Evolutionary conservation across 53 echinoderm and acorn worm species (phyloP), one percentile per base, ranked within the genome.

Genomic region (Luidia sarsii): DNA sequence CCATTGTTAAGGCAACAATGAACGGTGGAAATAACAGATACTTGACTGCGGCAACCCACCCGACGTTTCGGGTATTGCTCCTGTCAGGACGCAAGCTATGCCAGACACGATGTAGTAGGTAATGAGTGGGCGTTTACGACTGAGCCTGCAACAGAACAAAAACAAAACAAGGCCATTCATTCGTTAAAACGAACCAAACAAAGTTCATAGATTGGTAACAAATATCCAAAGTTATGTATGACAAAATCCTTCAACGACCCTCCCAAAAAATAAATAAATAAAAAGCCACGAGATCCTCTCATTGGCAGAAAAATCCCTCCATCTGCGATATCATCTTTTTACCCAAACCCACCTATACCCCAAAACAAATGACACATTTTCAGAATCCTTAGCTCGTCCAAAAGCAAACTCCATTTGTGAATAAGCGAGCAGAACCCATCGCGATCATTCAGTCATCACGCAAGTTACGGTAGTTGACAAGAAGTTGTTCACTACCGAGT

Each of bases 71-170:
- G 67, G 67, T 43, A 67, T 67, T 8, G 43, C 24, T 4, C 67
- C 67, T 3, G 67, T 67, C 24, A 67, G 25, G 4, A 67, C 67
- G 25, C 67, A 67, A 2, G 67, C 67, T 35, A 43, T 45, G 25
- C 67, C 67, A 14, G 41, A 25, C 24, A 45, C 43, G 35, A 67
- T 9, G 32, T 67, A 67, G 67, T 67, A 67, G 28, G 43, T 41
- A 0, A 67, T 67, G 18, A 67, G 43, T 23, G 67, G 67, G 24
- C 67, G 67, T 19, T 45, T 23, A 13, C 67, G 41, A 19, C 67
- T 45, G 16, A 67, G 45, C 46, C 67, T 67, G 28, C 23, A 16
- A 57, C 5, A 57, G 28, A 19, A 7, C 3, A 51, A 51, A 51
- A 51, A 41, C n/a, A n/a, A n/a, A 0, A 9, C 6, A 15, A 71